Percentiles rank a stretch among this genome's conserved stretches.
phyloP scores from a whole-genome alignment of 2,888 invertebrate species.

The Mythimna lalbum region DNA sequence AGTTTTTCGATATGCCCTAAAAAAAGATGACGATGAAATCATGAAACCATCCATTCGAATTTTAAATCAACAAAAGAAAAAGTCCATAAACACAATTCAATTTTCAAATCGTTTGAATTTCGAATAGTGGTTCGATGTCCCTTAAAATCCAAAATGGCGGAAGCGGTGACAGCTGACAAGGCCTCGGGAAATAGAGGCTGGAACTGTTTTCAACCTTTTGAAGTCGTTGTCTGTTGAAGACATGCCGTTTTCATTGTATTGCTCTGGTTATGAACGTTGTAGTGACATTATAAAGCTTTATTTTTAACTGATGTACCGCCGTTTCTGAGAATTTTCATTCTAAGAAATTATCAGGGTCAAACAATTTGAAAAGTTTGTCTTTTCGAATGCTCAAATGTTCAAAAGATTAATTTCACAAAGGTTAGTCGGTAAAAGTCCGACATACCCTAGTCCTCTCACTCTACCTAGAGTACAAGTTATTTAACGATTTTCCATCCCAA shows the following conservation, averaged over 20 bases:
- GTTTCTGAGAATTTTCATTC: neutral
- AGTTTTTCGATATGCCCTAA: too few relatives aligned
- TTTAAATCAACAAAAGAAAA: neutral
- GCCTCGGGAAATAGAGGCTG: slow-evolving; percentile 38
- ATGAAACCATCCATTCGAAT: slow-evolving; percentile 5
- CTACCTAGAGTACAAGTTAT: too few relatives aligned
- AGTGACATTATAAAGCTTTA: neutral
- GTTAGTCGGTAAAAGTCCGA: too few relatives aligned
- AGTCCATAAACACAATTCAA: slow-evolving; percentile 16
- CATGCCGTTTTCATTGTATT: slow-evolving; percentile 15
- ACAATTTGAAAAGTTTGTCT: too few relatives aligned
- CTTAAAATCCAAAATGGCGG: slow-evolving; percentile 35
- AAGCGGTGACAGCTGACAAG: slow-evolving; percentile 37
- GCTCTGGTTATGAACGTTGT: neutral
- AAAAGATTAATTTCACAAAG: too few relatives aligned
- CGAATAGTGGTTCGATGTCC: slow-evolving; percentile 25
- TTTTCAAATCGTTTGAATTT: slow-evolving; percentile 35
- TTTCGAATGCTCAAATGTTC: too few relatives aligned
- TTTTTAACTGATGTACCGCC: neutral
- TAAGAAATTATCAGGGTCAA: too few relatives aligned
- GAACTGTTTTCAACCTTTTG: slow-evolving; percentile 27
- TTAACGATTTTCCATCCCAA: too few relatives aligned
- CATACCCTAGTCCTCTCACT: too few relatives aligned
- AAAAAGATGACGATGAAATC: too few relatives aligned
- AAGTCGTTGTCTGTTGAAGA: slow-evolving; percentile 9